These are phyloP conservation scores for Drosophila gaucha DNA, from an alignment of 2,888 invertebrate genomes.

Conservation along the genomic window DNA sequence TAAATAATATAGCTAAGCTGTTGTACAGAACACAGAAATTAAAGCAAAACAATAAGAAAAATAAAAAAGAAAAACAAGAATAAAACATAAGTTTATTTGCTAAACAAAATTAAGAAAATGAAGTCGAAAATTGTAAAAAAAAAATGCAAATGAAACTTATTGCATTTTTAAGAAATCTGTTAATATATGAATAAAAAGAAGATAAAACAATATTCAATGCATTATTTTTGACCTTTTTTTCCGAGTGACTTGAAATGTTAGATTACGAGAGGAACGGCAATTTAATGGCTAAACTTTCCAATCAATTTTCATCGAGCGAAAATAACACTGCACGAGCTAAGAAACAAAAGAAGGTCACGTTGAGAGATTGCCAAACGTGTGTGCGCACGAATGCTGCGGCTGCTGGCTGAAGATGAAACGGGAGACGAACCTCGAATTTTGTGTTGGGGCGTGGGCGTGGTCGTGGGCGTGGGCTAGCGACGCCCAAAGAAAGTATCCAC, in stretches of 20 bases:
- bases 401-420: constrained; percentile 3
- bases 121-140: constrained; percentile 62
- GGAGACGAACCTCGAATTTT: no score
- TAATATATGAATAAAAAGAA: constrained; percentile 81
- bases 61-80: constrained; percentile 14
- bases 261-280: constrained; percentile 74
- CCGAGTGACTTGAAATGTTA: no score
- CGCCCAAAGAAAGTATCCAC: constrained; percentile 59
- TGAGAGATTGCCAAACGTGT: constrained; percentile 50
- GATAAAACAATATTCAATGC: constrained; percentile 23
- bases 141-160: constrained; percentile 75
- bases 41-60: constrained; percentile 29
- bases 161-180: constrained; percentile 83
- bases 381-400: constrained; percentile 6
- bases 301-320: constrained; percentile 78
- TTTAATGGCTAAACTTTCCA: constrained; percentile 81
- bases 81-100: constrained; percentile 60
- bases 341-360: constrained; percentile 32
- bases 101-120: constrained; percentile 22
- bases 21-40: constrained; percentile 11
- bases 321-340: constrained; percentile 29
- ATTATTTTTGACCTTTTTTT: no score
- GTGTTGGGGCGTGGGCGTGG: background rate
- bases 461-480: constrained; percentile 32
- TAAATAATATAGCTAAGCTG: constrained; percentile 30